A percentile compares a stretch with the other conserved stretches of the same genome.
phyloP scores from a whole-genome alignment of 2,888 invertebrate species.

The Zhengitettix transpicula region DNA sequence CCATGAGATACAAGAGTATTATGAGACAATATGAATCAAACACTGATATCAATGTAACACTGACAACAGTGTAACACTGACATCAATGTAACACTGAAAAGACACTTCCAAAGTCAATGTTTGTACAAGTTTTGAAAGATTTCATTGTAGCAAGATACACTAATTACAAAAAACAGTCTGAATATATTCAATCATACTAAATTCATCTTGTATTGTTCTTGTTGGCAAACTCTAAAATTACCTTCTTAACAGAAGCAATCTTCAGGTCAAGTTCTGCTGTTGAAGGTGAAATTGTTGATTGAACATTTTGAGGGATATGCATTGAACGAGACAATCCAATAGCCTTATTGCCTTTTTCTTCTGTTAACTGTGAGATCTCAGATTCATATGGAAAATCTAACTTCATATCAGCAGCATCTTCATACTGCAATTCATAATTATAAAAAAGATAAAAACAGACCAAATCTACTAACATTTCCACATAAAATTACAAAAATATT shows the following conservation, averaged over 20 bases:
- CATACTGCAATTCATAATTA: slow-evolving; percentile 20
- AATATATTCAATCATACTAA: not conserved
- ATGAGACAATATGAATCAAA: too few species aligned
- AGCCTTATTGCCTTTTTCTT: slow-evolving; percentile 44
- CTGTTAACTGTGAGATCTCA: slow-evolving; percentile 56
- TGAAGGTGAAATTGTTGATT: slow-evolving; percentile 59
- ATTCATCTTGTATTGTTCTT: too few species aligned
- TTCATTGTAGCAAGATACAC: too few species aligned
- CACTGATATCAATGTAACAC: too few species aligned
- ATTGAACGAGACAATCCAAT: slow-evolving; percentile 37
- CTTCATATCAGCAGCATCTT: slow-evolving; percentile 76
- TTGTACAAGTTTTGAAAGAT: too few species aligned
- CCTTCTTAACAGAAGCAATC: slow-evolving; percentile 83
- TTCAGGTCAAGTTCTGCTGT: slow-evolving; percentile 86
- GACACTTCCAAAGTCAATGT: too few species aligned
- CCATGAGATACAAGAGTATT: too few species aligned
- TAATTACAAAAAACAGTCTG: not conserved
- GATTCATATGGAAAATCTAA: slow-evolving; percentile 81
- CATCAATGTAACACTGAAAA: too few species aligned
- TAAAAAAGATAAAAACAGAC: not conserved
- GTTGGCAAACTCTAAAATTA: slow-evolving; percentile 15
- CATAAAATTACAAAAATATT: too few species aligned
- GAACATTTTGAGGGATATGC: slow-evolving; percentile 39
- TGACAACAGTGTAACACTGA: too few species aligned
- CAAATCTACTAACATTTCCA: too few species aligned